Base-by-base conservation (phyloP, 2,888 invertebrate genomes). In the Troilus luridus region DNA sequence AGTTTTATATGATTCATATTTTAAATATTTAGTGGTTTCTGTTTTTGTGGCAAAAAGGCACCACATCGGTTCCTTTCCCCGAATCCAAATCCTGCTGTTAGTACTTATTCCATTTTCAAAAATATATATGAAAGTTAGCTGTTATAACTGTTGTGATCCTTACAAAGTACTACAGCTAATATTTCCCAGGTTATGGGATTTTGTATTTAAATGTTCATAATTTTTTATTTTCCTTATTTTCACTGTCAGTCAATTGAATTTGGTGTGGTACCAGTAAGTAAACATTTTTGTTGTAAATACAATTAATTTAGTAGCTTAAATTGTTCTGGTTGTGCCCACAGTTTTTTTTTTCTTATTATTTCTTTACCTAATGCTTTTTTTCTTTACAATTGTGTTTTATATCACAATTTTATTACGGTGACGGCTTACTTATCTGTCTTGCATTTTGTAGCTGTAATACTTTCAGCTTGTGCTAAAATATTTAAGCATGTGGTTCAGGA, bases 41-140 rank as follows among this genome's bases (percentile, higher is more conserved):
- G 77, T 90, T 67, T 64, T 72, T 90, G 90, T 77, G 90, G 77
- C 90, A 90, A 90, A 77, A 27, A 90, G 64, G 54, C 90, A 90
- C 90, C 90, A 90, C 90, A 90, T 77, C 67, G 12, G 54, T 77
- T 64, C 90, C 77, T 90, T 56, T 77, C 59, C 90, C n/a, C 19
- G 24, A 58, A 21, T 56, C 90, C 72, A 27, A 56, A 58, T 56
- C 90, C 90, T 89, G 58, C 24, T 54, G 56, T 56, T 56, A 21
- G 56, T 85, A 85, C 12, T 56, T 58, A 19, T 21, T 85, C 56
- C 56, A n/a, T 9, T 85, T 85, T 85, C 21, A 54, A 5, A 85
- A 85, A 56, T 54, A 77, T 81, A 77, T 54, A 85, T 85, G 10
- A 85, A 54, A 85, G 56, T 56, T 85, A n/a, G 58, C 56, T 85